phyloP scores from a whole-genome alignment of 2,113 vertebrate genomes.

The Brevimyrus niger region DNA sequence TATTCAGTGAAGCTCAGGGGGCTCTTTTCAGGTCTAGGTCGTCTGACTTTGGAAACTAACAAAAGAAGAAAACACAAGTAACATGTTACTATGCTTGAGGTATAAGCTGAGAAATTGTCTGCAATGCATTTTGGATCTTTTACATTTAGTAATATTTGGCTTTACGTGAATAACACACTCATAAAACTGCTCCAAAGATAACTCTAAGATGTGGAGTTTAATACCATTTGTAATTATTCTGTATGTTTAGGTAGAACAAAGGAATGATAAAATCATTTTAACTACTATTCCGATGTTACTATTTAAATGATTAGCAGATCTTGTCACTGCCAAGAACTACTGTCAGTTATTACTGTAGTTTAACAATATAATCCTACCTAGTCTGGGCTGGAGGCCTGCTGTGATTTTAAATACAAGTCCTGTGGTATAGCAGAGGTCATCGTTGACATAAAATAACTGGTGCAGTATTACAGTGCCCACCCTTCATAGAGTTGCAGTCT shows the following conservation, averaged over 20 bases:
- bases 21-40: background rate
- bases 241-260: background rate
- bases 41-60: background rate
- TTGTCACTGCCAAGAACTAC: slow-evolving; percentile 3
- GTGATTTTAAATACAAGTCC: background rate
- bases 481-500: background rate
- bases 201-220: background rate
- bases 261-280: background rate
- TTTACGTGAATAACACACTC: background rate
- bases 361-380: background rate
- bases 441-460: background rate
- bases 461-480: background rate
- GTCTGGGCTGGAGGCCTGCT: background rate
- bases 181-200: background rate
- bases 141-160: background rate
- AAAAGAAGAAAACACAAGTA: background rate
- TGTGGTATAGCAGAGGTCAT: background rate
- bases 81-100: background rate
- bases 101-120: background rate
- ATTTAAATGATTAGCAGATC: background rate
- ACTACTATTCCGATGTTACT: background rate
- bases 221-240: background rate
- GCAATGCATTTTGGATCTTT: background rate
- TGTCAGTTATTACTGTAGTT: background rate
- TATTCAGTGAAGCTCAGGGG: background rate